Evolutionary conservation across 2,797 vertebrate species (phyloP).

Genomic region (Rousettus madagascariensis): DNA sequence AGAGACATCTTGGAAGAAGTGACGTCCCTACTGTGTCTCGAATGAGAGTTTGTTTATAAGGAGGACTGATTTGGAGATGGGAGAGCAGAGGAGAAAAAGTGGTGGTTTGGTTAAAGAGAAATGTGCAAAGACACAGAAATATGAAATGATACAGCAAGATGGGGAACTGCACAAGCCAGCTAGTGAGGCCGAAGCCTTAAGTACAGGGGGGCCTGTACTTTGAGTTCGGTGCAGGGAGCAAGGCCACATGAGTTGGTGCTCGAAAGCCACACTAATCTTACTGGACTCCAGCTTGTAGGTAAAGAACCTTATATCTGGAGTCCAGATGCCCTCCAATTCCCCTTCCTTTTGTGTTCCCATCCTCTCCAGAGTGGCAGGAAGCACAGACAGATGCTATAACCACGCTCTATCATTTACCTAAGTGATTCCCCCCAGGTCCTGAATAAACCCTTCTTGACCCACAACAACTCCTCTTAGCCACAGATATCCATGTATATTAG

Average conservation of each 20-base stretch:
- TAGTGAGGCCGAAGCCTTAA: neutral
- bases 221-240: fast-evolving
- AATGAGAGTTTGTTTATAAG: neutral
- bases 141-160: neutral
- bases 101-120: neutral
- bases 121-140: neutral
- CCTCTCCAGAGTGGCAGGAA: neutral
- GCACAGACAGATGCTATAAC: neutral
- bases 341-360: neutral
- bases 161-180: neutral
- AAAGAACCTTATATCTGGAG: neutral
- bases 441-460: neutral
- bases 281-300: neutral
- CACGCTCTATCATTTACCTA: neutral
- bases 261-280: neutral
- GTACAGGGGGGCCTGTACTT: fast-evolving
- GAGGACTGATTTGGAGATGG: neutral
- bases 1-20: neutral
- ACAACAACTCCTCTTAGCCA: neutral
- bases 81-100: neutral
- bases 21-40: neutral
- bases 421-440: neutral
- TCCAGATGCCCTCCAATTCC: too few species aligned
- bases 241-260: neutral
- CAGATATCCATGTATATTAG: neutral